Base-by-base conservation (phyloP, 2,113 vertebrate species). In the Poecilia latipinna region DNA sequence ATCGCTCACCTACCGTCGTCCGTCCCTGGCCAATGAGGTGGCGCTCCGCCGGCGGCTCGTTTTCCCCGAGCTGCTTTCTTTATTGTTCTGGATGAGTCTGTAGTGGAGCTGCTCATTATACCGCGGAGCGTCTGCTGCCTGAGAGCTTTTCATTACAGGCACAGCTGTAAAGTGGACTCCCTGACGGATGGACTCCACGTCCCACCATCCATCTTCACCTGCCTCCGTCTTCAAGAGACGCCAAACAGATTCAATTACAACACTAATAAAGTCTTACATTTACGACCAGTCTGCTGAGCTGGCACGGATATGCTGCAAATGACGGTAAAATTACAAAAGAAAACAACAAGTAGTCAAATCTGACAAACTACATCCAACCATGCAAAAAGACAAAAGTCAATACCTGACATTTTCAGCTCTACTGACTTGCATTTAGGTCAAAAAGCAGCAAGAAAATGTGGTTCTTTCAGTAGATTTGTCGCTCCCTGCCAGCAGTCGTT, bases 11-110 rank as follows among this genome's bases (percentile, higher is more conserved):
- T 81, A 51, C 35, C 84, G 37, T 87, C 80, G 0, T 74, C 77
- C 57, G 13, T 13, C 32, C 31, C 6, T 1, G 17, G 42, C 91
- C 89, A 92, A 91, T 92, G 61, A n/a, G 70, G 69, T 35, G 44
- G 22, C 0, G 13, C 73, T 32, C 54, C 15, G 10, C 72, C 19
- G 11, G n/a, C 1, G 2, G 72, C 75, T 74, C 19, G 10, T 82
- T 89, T 76, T 70, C 64, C 76, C 79, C 37, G 35, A 82, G 70
- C 57, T 28, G 86, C 79, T 76, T 82, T 81, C 81, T 79, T 89
- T 79, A 82, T 81, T 73, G 83, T 78, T 83, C 54, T 74, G 70
- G 79, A 88, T 74, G 70, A 84, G 82, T 61, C 70, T 51, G 70
- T 37, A 19, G 48, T 24, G 73, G 70, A 66, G 79, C 82, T 28